Evolutionary conservation across 30 jellyfish, hydroid and myxozoan genomes (phyloP), one percentile per base, ranked within the genome.

Genomic region (Cassiopea andromeda): DNA sequence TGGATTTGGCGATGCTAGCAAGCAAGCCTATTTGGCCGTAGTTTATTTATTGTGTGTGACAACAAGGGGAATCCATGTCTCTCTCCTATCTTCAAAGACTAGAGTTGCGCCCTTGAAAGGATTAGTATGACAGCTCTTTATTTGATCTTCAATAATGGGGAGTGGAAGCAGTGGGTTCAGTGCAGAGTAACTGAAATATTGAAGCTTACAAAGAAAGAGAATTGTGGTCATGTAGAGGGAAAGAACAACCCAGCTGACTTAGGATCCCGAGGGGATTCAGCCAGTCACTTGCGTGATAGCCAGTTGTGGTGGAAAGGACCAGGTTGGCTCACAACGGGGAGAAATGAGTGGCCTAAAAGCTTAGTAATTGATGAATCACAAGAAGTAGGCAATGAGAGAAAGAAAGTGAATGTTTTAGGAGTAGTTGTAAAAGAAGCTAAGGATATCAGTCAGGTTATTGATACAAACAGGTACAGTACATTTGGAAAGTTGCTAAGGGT

Each of bases 181-280:
- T 46, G 1, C 14, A 8, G 85, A 16, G 85, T 27, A 1, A n/a
- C 73, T 12, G 85, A 76, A 48, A 27, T 38, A 1, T 18, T 76
- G 4, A 76, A 48, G 58, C 1, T 54, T 10, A 2, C 85, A 1
- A 76, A 27, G 72, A 76, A 54, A 46, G 85, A 46, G 60, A 45
- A 76, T 1, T 76, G 85, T 71, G 85, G 85, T 1, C 85, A 76
- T 76, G 85, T 76, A 64, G 15, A 6, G 44, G 85, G 85, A 76
- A 27, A 1, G 43, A 14, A 13, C 3, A 76, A 76, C 71, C 85
- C 85, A 1, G 71, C 85, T 6, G 85, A 76, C 46, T 5, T 76
- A 76, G 85, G 85, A 1, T 76, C 85, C 71, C 44, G 85, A 18
- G 72, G 85, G 57, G 85, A 38, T 2, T 13, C 1, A 2, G 71